These are phyloP conservation scores for Ctenosaura bakeri DNA, from an alignment of 2,797 vertebrate genomes.

Conservation along the genomic window DNA sequence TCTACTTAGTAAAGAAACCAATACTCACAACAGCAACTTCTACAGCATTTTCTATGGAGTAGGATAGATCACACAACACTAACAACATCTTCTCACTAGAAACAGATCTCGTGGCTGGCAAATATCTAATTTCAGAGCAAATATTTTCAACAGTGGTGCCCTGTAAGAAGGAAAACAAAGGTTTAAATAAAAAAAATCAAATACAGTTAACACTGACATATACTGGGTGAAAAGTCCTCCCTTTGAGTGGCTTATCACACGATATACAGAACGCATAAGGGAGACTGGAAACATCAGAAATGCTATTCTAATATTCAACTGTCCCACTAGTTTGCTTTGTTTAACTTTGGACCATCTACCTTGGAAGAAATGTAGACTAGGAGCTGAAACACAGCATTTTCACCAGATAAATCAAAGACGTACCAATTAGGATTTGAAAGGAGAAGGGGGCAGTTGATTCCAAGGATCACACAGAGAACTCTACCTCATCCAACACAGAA, in stretches of 20 bases:
- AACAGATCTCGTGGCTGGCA: constrained; percentile 87
- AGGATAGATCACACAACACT: constrained; percentile 91
- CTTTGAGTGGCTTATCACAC: background rate
- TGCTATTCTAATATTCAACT: background rate
- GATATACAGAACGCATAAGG: background rate
- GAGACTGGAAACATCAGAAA: background rate
- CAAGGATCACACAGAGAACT: background rate
- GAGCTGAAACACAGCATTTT: background rate
- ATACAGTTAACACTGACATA: background rate
- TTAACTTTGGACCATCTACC: background rate
- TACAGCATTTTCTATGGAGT: constrained; percentile 85
- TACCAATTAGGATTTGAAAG: background rate
- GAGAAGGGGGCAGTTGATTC: background rate
- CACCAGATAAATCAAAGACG: background rate
- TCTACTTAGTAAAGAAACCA: background rate
- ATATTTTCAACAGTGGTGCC: constrained; percentile 93
- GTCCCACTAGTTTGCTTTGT: background rate
- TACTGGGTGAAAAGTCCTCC: background rate
- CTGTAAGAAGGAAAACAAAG: constrained; percentile 76
- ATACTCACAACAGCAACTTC: constrained; percentile 93
- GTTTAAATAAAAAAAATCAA: background rate
- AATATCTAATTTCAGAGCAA: constrained; percentile 92
- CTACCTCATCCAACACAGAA: background rate
- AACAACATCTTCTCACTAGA: constrained; percentile 88
- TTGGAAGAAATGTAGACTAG: background rate